Evolutionary conservation across 2,113 vertebrate species (phyloP).

Genomic region (Calyptomena viridis): DNA sequence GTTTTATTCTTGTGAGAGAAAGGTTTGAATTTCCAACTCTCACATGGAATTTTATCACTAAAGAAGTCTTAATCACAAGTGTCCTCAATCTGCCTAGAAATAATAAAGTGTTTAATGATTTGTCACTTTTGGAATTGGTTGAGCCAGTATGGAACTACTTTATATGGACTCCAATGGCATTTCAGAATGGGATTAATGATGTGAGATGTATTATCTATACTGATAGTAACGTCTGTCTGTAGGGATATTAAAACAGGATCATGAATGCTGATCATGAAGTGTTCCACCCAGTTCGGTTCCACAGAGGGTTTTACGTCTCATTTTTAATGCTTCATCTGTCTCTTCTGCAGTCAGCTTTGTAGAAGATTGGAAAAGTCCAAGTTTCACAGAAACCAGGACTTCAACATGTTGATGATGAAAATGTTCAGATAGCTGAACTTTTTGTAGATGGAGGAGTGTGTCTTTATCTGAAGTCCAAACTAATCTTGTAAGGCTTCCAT

Average conservation of each 20-base stretch:
- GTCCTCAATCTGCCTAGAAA: not conserved
- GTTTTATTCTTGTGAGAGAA: not conserved
- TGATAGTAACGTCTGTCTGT: not conserved
- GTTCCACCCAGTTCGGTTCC: not conserved
- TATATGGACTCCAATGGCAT: not conserved
- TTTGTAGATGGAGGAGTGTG: not conserved
- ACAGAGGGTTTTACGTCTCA: not conserved
- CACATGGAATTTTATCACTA: not conserved
- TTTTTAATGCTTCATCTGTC: not conserved
- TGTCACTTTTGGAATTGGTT: not conserved
- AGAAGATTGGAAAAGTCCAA: not conserved
- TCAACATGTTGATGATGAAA: not conserved
- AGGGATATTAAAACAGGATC: not conserved
- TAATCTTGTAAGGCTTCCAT: not conserved
- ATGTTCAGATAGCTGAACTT: not conserved
- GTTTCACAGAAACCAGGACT: not conserved
- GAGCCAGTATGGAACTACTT: not conserved
- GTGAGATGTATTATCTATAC: not conserved
- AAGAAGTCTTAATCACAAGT: not conserved
- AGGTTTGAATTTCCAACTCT: not conserved
- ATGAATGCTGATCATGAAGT: not conserved
- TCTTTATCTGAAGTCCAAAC: not conserved
- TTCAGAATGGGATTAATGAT: constrained; percentile 4
- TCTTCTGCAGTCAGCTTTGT: not conserved
- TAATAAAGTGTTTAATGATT: not conserved